Base-by-base conservation (phyloP, 2,113 vertebrate genomes). In the Nothocercus nigrocapillus region DNA sequence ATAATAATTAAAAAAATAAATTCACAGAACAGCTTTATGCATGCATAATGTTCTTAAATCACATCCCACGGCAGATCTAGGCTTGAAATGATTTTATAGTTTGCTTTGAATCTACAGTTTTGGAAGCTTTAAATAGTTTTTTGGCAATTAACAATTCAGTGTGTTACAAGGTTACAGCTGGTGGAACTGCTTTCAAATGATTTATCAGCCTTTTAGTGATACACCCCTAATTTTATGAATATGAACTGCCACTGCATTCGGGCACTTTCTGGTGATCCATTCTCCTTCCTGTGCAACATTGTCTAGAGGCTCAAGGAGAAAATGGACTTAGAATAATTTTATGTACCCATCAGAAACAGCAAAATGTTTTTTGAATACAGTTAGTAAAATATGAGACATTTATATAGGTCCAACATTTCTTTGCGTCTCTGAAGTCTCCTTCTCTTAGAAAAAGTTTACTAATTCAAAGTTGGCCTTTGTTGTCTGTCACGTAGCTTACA, bases 141-240 rank as follows among this genome's bases (percentile, higher is more conserved):
- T 93, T 75, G 45, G 69, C 40, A 53, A 63, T 70, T 88, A 82
- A 54, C 9, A 75, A 27, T 56, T 59, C 20, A 28, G 67, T 70
- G 62, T 82, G 32, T 59, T 59, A 84, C 77, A 97, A 93, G 82
- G n/a, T 70, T 77, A 94, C 38, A 84, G 75, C 83, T 72, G 87
- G 69, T 17, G 8, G 66, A 95, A 81, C 12, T 2, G 4, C 64
- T 93, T 92, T n/a, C 53, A 79, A 83, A 8, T 34, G 42, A 84
- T 95, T 90, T 59, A 85, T 93, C 88, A 90, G 51, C 76, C 81
- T 91, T 45, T 89, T 70, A 85, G 49, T 10, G 27, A 77, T 34
- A 73, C 7, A 14, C 7, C 24, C 74, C 54, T 32, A 77, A 44
- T 54, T 82, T 87, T 82, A 54, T 7, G 70, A 80, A 62, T 21